These are phyloP conservation scores for Orchestes rusci DNA, from an alignment of 2,888 invertebrate genomes.

Conservation along the genomic window DNA sequence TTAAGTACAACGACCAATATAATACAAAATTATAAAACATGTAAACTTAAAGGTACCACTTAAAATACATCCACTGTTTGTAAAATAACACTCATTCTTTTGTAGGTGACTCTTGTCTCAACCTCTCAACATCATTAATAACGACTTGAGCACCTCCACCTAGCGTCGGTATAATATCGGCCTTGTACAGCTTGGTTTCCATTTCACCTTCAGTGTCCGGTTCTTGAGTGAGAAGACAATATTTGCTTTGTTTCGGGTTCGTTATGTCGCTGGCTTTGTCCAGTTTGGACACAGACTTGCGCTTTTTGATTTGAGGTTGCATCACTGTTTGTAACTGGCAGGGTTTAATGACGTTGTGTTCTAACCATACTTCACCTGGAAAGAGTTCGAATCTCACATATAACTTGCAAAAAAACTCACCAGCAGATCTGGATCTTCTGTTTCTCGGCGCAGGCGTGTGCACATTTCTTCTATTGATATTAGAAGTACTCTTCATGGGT, in stretches of 20 bases:
- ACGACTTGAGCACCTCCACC: slow-evolving; percentile 94
- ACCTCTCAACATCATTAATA: slow-evolving; percentile 88
- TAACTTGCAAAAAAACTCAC: slow-evolving; percentile 38
- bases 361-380: slow-evolving; percentile 71
- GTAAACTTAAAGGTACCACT: too few relatives aligned
- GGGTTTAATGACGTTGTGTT: slow-evolving; percentile 75
- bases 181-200: slow-evolving; percentile 89
- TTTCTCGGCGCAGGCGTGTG: slow-evolving; percentile 37
- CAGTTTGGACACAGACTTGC: slow-evolving; percentile 77
- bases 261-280: slow-evolving; percentile 71
- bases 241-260: slow-evolving; percentile 64
- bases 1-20: too few relatives aligned
- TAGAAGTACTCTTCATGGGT: slow-evolving; percentile 10
- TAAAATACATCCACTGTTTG: too few relatives aligned
- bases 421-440: slow-evolving; percentile 75
- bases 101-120: slow-evolving; percentile 74
- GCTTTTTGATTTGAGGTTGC: slow-evolving; percentile 75
- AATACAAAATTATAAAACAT: too few relatives aligned
- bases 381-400: too few relatives aligned
- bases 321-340: slow-evolving; percentile 81
- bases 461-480: slow-evolving; percentile 17
- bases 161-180: slow-evolving; percentile 86
- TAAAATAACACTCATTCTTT: too few relatives aligned
- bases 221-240: slow-evolving; percentile 88
- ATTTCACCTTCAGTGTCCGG: slow-evolving; percentile 88